A percentile compares a stretch with the other conserved stretches of the same genome.
Conservation (phyloP, 2,113 vertebrate genomes). For the Phalacrocorax aristotelis region DNA sequence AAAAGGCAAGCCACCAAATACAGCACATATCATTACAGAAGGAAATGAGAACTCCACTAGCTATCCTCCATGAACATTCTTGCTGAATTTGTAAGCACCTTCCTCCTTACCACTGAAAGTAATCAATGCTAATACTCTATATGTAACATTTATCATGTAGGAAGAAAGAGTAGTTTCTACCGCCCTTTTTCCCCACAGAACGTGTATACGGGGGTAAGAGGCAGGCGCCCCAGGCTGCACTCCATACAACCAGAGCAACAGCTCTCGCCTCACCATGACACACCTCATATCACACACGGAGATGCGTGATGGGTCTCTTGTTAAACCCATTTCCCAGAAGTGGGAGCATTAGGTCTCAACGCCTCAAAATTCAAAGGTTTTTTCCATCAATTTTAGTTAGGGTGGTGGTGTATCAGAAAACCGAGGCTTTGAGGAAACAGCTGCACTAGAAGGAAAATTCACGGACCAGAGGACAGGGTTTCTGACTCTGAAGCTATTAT, state of each 20-base stretch:
- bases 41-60: background rate
- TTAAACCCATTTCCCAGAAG: background rate
- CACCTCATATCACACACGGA: accelerated
- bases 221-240: background rate
- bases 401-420: background rate
- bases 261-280: background rate
- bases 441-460: background rate
- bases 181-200: background rate
- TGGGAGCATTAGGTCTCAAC: background rate
- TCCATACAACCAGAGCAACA: too few species aligned
- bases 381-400: background rate
- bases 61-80: background rate
- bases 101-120: background rate
- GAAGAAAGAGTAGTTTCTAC: background rate
- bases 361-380: background rate
- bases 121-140: background rate
- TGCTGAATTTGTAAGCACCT: background rate
- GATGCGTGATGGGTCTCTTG: background rate
- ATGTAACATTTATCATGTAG: background rate
- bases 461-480: background rate
- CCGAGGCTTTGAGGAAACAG: background rate
- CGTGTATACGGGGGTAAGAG: accelerated
- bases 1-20: background rate
- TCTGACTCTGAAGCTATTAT: background rate
- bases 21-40: accelerated